Base-by-base conservation (phyloP, 2,888 invertebrate genomes). In the Cheilosia vulpina region DNA sequence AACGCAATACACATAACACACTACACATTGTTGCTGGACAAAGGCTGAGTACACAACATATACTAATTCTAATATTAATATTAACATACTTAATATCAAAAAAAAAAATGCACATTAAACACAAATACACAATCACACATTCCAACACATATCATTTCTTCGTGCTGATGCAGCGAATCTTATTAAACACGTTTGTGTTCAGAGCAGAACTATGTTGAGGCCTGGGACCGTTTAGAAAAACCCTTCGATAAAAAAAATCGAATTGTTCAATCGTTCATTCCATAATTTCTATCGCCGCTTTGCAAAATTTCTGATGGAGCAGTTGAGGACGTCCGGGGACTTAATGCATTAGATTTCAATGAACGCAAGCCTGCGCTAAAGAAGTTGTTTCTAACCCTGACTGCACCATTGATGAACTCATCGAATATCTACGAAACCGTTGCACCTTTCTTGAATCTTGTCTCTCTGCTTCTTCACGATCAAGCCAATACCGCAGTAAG, bases 141-240 rank as follows among this genome's bases (percentile, higher is more conserved):
- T 13, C 38, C 38, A 38, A 13, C 13, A 1, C 38, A 38, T 38
- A 13, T 52, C 9, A 0, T 52, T 52, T 11, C 21, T 52, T 19
- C 19, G 21, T 52, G 50, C 21, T 5, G 50, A 52, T 13, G 50
- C 50, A 52, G 50, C 50, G 3, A 52, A 53, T 0, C 34, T 34
- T 19, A 34, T 57, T 4, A 34, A 34, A 31, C 17, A 57, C 9
- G 34, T 57, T 13, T 38, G 13, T 17, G 34, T 57, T 34, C 38
- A 17, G 17, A 57, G 9, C 19, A 34, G 31, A 57, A 57, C 13
- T 57, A 57, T 38, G 4, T 57, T 5, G 57, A 57, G n/a, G 57
- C 57, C 11, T 57, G 57, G 34, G 57, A 34, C 9, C 31, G 38
- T 2, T 27, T 34, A 34, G 57, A 57, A 38, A 34, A 34, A 13